A percentile compares a stretch with the other conserved stretches of the same genome.
These are phyloP conservation scores for Pristionchus japonicus DNA, from an alignment of 2,888 invertebrate species.

Conservation along the genomic window DNA sequence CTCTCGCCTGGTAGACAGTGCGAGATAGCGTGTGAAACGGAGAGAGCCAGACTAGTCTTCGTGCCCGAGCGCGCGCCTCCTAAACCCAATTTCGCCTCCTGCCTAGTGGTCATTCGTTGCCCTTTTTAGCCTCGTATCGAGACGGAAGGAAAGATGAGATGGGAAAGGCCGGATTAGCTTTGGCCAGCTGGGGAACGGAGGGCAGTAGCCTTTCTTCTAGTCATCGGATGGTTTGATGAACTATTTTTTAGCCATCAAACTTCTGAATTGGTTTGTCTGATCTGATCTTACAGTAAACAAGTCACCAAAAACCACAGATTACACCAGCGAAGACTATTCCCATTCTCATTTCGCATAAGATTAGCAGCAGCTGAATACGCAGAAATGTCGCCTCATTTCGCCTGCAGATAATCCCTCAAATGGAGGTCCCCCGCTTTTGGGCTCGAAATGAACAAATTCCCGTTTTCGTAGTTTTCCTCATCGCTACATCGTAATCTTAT, in stretches of 20 bases:
- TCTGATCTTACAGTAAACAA: too few relatives aligned
- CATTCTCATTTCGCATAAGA: background rate
- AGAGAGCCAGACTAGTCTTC: too few relatives aligned
- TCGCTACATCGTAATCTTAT: background rate
- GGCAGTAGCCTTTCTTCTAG: background rate
- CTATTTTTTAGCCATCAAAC: too few relatives aligned
- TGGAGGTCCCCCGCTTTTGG: background rate
- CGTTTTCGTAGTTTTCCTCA: background rate
- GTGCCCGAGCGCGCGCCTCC: too few relatives aligned
- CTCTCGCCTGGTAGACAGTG: too few relatives aligned
- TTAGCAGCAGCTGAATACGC: background rate
- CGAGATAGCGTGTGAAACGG: too few relatives aligned
- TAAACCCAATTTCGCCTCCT: constrained; percentile 1
- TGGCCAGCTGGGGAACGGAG: background rate
- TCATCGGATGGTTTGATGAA: background rate
- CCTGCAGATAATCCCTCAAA: background rate
- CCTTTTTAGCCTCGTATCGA: background rate
- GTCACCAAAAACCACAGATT: too few relatives aligned
- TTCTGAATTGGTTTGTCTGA: too few relatives aligned
- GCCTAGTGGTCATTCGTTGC: constrained; percentile 22
- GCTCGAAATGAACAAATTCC: too few relatives aligned
- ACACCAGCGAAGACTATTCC: too few relatives aligned
- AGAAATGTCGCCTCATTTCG: background rate
- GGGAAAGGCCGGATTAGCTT: background rate
- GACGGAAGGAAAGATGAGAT: constrained; percentile 12